These are phyloP conservation scores for Microtus pennsylvanicus DNA, from an alignment of 2,113 vertebrate genomes.

Conservation along the genomic window DNA sequence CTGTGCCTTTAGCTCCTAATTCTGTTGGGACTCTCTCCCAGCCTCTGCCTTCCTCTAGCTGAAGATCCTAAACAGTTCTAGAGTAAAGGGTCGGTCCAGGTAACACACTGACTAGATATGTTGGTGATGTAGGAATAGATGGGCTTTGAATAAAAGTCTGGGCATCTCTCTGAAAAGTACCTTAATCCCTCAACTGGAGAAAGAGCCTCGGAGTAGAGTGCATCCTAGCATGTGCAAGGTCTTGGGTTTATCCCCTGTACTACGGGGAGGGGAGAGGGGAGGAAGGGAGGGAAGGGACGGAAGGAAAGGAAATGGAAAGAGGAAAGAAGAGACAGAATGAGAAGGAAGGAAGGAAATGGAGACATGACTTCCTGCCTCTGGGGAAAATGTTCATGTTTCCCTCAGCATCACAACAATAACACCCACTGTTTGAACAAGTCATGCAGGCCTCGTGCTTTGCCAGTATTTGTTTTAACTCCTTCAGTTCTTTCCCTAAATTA, in stretches of 20 bases:
- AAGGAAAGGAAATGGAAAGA: background rate
- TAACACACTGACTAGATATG: background rate
- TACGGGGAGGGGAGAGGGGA: no score
- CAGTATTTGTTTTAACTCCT: background rate
- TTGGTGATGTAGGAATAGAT: background rate
- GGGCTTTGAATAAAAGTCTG: background rate
- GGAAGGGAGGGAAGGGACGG: background rate
- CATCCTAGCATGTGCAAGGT: background rate
- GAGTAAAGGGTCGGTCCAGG: background rate
- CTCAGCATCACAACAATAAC: background rate
- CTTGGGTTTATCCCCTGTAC: background rate
- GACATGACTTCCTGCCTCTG: background rate
- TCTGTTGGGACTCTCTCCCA: background rate
- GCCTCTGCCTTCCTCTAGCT: background rate
- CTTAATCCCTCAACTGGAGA: constrained; percentile 4
- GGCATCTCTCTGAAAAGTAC: background rate
- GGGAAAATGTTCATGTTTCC: background rate
- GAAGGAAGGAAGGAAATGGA: background rate
- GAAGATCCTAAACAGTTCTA: background rate
- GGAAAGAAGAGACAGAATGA: background rate
- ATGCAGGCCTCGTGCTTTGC: background rate
- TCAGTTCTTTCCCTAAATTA: background rate
- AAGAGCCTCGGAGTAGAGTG: background rate
- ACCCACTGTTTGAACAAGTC: background rate
- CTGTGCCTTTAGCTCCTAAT: background rate